These are phyloP conservation scores for Trachymyrmex cornetzi DNA, from an alignment of 1,140 invertebrate genomes.

Conservation along the genomic window DNA sequence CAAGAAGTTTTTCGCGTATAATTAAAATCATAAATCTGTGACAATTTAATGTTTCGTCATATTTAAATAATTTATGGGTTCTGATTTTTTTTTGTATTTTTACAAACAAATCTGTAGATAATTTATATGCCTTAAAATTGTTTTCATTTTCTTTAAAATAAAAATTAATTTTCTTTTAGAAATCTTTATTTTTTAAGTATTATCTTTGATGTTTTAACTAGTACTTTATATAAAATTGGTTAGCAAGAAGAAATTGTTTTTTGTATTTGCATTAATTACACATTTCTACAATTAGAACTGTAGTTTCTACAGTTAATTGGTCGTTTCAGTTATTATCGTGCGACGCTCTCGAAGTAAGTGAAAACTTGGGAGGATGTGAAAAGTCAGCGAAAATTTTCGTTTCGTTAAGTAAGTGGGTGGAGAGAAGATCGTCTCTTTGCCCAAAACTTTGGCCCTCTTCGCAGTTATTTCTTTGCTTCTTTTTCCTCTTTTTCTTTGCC, in stretches of 20 bases:
- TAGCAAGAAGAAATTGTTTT: neutral
- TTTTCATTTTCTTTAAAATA: neutral
- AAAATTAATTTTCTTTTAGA: constrained; percentile 5
- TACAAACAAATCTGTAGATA: neutral
- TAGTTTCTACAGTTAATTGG: constrained; percentile 27
- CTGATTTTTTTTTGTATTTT: neutral
- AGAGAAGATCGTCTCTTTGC: constrained; percentile 19
- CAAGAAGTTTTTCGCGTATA: neutral
- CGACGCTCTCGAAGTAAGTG: constrained; percentile 10
- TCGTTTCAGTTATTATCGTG: neutral
- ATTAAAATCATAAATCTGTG: neutral
- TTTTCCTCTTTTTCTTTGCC: constrained; percentile 1
- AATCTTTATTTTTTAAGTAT: neutral
- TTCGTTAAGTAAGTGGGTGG: constrained; percentile 45
- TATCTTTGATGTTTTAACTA: neutral
- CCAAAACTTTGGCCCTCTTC: constrained; percentile 53
- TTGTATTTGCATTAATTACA: constrained; percentile 48
- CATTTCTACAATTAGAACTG: constrained; percentile 14
- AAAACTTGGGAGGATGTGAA: constrained; percentile 47
- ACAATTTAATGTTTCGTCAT: neutral
- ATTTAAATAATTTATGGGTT: neutral
- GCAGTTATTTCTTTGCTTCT: constrained; percentile 23
- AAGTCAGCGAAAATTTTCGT: constrained; percentile 54
- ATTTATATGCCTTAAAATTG: neutral
- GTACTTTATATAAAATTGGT: neutral